These are phyloP conservation scores for Zingel zingel DNA, from an alignment of 2,113 vertebrate species.

Conservation along the genomic window DNA sequence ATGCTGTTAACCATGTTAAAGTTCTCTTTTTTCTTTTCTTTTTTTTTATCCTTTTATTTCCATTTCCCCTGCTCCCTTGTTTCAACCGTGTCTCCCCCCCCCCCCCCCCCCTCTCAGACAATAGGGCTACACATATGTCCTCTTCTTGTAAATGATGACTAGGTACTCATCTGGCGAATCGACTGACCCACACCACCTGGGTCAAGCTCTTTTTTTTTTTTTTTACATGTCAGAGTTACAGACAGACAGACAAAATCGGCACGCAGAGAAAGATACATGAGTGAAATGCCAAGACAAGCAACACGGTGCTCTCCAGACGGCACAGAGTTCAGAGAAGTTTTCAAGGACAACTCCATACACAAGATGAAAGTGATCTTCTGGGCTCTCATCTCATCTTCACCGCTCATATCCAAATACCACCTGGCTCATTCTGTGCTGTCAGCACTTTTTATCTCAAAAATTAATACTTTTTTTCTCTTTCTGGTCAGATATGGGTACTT, in stretches of 20 bases:
- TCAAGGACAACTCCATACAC: conserved; percentile 77
- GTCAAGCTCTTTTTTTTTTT: conserved; percentile 37
- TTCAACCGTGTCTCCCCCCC: conserved; percentile 1
- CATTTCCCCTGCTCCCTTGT: conserved; percentile 6
- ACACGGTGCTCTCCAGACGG: conserved; percentile 52
- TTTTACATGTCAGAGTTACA: conserved; percentile 35
- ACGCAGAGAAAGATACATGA: conserved; percentile 20
- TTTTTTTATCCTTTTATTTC: conserved; percentile 24
- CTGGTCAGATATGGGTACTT: conserved; percentile 76
- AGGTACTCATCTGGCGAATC: conserved; percentile 12
- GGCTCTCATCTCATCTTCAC: conserved; percentile 74
- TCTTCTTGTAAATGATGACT: conserved; percentile 28
- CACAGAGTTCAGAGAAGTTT: conserved; percentile 71
- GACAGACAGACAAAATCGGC: neutral
- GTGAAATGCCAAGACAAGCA: conserved; percentile 36
- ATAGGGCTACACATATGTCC: conserved; percentile 12
- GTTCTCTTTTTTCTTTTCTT: conserved; percentile 54
- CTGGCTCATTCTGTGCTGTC: conserved; percentile 81
- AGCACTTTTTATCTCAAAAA: conserved; percentile 85
- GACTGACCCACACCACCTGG: conserved; percentile 16
- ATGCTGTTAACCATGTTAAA: conserved; percentile 80
- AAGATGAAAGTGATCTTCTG: conserved; percentile 77
- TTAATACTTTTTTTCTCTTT: conserved; percentile 69
- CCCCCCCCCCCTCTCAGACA: neutral
- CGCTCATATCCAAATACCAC: conserved; percentile 80